Base-by-base conservation (phyloP, 1,140 invertebrate genomes). In the Listronotus oregonensis region DNA sequence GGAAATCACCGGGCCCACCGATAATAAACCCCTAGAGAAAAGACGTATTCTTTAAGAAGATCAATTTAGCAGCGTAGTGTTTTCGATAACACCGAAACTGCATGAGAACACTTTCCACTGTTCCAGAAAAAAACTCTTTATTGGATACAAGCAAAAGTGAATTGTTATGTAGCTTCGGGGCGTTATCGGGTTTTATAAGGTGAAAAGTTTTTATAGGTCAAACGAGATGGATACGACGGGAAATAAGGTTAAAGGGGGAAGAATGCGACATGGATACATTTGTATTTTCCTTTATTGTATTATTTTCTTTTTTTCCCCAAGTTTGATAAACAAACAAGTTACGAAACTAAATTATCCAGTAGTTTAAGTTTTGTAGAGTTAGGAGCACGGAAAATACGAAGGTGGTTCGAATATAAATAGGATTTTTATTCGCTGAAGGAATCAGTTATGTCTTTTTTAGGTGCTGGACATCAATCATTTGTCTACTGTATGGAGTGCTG, bases 111-210 rank as follows among this genome's bases (percentile, higher is more conserved):
- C 50, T 52, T 52, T 52, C 18, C 18, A 21, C 50, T 52, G 7
- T 52, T 14, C 27, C 27, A 11, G 50, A 47, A 47, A 47, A 46
- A 47, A 47, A 27, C 44, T 17, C 44, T 27, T 17, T 17, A 47
- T 47, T 18, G 8, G 15, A 52, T 37, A 37, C n/a, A 32, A 5
- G 50, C 49, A 52, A 52, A 52, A 52, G 50, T 52, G 50, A 52
- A 52, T 52, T 52, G 50, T 37, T 11, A 11, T 52, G 50, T 52
- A 14, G 50, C 21, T 18, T 14, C 14, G 17, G 12, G 43, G 43
- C n/a, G 8, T 18, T 46, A 17, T 17, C 1, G 14, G 12, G 5
- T 1, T 46, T 46, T 46, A 17, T 9, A 17, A 46, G 43, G 43
- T 17, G 17, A 46, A 46, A 46, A 46, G n/a, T 8, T 46, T 46